phyloP scores from a whole-genome alignment of 2,888 invertebrate genomes.

The Polyommatus icarus region DNA sequence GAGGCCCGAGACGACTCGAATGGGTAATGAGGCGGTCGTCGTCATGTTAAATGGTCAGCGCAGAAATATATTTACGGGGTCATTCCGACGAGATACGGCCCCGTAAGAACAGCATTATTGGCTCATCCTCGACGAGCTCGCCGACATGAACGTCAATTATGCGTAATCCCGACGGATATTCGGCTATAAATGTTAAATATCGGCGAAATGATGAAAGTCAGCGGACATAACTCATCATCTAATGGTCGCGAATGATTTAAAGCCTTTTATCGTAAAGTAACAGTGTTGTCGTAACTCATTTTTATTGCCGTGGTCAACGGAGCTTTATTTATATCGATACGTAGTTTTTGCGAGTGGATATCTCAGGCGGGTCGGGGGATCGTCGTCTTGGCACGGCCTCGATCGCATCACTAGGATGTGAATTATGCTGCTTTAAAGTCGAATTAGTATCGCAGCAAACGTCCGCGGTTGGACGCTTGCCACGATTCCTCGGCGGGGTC shows the following conservation, averaged over 20 bases:
- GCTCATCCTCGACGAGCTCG: conserved; percentile 53
- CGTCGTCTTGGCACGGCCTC: conserved; percentile 59
- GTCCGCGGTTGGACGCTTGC: conserved; percentile 65
- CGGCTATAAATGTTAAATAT: conserved; percentile 77
- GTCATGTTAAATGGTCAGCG: conserved; percentile 73
- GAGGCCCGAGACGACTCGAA: conserved; percentile 68
- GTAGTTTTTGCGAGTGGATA: conserved; percentile 60
- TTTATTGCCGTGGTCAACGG: conserved; percentile 77
- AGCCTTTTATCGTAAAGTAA: conserved; percentile 78
- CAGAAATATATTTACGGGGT: conserved; percentile 72
- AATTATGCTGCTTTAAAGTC: conserved; percentile 68
- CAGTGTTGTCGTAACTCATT: conserved; percentile 76
- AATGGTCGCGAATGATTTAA: conserved; percentile 78
- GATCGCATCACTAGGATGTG: conserved; percentile 59
- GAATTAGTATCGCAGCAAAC: conserved; percentile 65
- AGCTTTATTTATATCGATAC: conserved; percentile 69
- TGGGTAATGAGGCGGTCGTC: conserved; percentile 76
- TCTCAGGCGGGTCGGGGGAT: conserved; percentile 54
- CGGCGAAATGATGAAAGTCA: conserved; percentile 72
- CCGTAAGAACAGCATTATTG: conserved; percentile 58
- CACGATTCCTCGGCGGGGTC: conserved; percentile 56
- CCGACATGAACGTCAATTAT: conserved; percentile 68
- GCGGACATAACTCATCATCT: conserved; percentile 77
- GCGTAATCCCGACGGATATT: conserved; percentile 71
- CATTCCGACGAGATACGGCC: conserved; percentile 64